Percentiles rank a stretch among this genome's conserved stretches.
Conservation (phyloP, 2,113 vertebrate genomes). For the Aplodontia rufa region DNA sequence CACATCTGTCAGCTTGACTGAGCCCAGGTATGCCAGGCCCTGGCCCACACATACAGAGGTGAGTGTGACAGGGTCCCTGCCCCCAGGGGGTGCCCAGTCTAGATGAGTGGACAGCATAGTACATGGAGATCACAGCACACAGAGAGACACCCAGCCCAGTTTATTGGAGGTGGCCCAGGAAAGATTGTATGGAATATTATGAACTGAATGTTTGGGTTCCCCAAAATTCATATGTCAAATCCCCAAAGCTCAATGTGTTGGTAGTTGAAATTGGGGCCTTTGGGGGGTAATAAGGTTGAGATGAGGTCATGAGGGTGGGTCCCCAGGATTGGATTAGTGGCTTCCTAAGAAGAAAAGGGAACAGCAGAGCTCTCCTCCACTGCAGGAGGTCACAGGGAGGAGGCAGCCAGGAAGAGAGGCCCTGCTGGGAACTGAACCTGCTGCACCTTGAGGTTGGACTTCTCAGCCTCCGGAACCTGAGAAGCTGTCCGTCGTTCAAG, state of each 20-base stretch:
- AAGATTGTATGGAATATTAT: neutral
- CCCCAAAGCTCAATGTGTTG: too few species aligned
- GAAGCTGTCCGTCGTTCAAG: neutral
- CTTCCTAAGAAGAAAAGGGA: neutral
- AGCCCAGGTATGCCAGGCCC: neutral
- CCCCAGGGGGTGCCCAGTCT: neutral
- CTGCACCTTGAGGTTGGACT: neutral
- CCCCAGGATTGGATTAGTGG: neutral
- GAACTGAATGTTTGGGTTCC: neutral
- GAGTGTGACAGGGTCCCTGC: fast-evolving
- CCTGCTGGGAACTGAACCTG: neutral
- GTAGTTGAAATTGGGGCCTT: neutral
- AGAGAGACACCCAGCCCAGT: neutral
- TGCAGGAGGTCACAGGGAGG: neutral
- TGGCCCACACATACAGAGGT: neutral
- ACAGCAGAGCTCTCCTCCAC: neutral
- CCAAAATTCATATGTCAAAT: neutral
- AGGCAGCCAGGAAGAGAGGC: neutral
- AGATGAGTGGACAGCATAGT: neutral
- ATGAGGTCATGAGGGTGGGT: neutral
- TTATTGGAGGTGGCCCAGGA: neutral
- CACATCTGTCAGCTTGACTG: fast-evolving
- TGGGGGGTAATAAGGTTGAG: neutral
- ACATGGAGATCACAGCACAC: fast-evolving
- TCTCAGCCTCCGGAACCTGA: neutral